Percentiles rank a stretch among this genome's conserved stretches.
Conservation (phyloP, 1,140 invertebrate genomes). For the Leguminivora glycinivorella region DNA sequence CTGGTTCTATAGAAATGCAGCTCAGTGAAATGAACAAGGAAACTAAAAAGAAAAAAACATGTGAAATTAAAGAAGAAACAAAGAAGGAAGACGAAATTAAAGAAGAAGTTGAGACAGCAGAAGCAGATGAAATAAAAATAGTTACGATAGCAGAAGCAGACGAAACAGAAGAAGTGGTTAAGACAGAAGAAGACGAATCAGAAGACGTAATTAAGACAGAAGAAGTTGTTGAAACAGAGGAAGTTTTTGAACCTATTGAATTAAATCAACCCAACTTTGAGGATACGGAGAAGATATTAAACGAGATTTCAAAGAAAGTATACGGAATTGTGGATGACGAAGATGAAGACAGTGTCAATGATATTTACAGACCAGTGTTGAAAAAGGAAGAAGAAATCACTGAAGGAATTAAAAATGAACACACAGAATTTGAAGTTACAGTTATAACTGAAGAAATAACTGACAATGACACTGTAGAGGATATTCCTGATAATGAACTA, state of each 20-base stretch:
- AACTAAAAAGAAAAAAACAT: slow-evolving; percentile 7
- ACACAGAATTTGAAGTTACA: slow-evolving; percentile 3
- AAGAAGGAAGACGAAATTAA: slow-evolving; percentile 29
- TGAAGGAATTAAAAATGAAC: slow-evolving; percentile 12
- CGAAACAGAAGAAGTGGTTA: slow-evolving; percentile 9
- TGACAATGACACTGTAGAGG: slow-evolving; percentile 16
- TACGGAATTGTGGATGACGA: slow-evolving; percentile 3
- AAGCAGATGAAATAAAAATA: no score
- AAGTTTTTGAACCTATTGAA: slow-evolving; percentile 6
- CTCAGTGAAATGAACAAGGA: slow-evolving; percentile 31
- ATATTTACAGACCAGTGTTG: background rate
- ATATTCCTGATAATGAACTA: background rate
- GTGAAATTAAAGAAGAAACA: slow-evolving; percentile 28
- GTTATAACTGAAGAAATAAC: background rate
- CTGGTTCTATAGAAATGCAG: slow-evolving; percentile 22
- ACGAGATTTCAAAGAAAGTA: slow-evolving; percentile 13
- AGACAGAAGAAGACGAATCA: slow-evolving; percentile 14
- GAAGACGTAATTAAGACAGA: slow-evolving; percentile 38
- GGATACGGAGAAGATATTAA: slow-evolving; percentile 33
- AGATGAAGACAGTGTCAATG: background rate
- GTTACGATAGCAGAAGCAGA: slow-evolving; percentile 26
- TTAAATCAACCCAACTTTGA: slow-evolving; percentile 20
- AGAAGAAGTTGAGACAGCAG: no score
- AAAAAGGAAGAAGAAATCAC: slow-evolving; percentile 12
- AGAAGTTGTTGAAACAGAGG: slow-evolving; percentile 12